Base-by-base conservation (phyloP, 2,888 invertebrate species). In the Caenorhabditis doughertyi region DNA sequence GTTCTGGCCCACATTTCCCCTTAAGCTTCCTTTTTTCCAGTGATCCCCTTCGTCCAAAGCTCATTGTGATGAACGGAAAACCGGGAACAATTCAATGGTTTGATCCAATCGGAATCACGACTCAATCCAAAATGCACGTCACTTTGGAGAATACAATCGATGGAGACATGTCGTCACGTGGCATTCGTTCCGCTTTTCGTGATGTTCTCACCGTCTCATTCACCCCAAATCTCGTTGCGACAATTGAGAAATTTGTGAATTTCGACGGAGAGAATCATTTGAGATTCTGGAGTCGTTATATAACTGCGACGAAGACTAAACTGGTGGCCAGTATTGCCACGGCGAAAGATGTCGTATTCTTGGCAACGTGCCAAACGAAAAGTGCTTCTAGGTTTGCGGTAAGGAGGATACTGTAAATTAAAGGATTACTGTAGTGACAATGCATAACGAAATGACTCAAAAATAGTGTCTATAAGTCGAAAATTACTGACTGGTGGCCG, bases 81-180 rank as follows among this genome's bases (percentile, higher is more conserved):
- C 79, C 87, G 23, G 90, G 90, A 1, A 73, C 68, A 47, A 58
- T 90, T 23, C 90, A 90, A 58, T 90, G 90, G 90, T 64, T 89
- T 18, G 83, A 87, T 58, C 85, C 87, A 11, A 44, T 65, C 2
- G 16, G 39, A 3, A 47, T 53, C 5, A 11, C 47, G 2, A 76
- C 76, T 7, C 7, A 13, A 27, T 42, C 35, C 23, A 67, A 58
- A 62, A 71, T 74, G 49, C 71, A 72, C 64, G 35, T 86, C 3
- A 83, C 86, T 16, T 56, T 82, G 16, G 86, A 86, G 32, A 84
- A 85, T 53, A 72, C 76, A 1, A 82, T 84, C 16, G 86, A 85
- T 58, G 86, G 84, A 1, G 83, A 83, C 60, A 83, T 85, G 84
- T 42, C 77, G 11, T 23, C 60, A 1, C 58, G 79, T 16, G 81